Evolutionary conservation across 1,140 invertebrate genomes (phyloP), one percentile per base, ranked within the genome.

Genomic region (Heliconius melpomene): DNA sequence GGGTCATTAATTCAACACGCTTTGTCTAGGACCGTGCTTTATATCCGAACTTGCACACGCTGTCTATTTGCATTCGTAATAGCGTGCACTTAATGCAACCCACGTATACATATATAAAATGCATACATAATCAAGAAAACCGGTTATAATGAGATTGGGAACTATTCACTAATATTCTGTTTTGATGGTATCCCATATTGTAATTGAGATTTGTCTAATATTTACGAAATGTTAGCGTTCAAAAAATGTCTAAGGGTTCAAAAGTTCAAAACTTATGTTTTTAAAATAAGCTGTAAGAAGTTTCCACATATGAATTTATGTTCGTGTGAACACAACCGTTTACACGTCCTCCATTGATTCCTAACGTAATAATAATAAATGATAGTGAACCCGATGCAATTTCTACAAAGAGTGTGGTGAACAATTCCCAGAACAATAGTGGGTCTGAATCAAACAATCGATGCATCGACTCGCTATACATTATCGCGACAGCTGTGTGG

Each of bases 371-470:
- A 83, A 83, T 80, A 79, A 81, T 83, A 82, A 77, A 54, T 75
- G 77, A 72, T 81, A 83, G 78, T 86, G 86, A 89, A 87, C 89
- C 86, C 83, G 79, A 83, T 83, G 77, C 32, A 79, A 72, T 77
- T 76, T 78, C 84, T 81, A 86, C 86, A 88, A 87, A 87, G 86
- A 88, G 79, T 80, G 75, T 80, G 79, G 71, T 80, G 84, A 84
- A 89, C 88, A 90, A 90, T 89, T 85, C 83, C 26, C 72, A 79
- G 79, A 90, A 93, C 91, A 93, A 93, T 88, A 78, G 77, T 60
- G 80, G 80, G 77, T 86, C 86, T 85, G 86, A 88, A 90, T 90
- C 88, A 89, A 90, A 93, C 88, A 93, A 93, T 91, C 90, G 89
- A 90, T 90, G 82, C 83, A 85, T 88, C 87, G 89, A 84, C 80